Conservation (phyloP, 2,113 vertebrate species). For the Prionailurus viverrinus region DNA sequence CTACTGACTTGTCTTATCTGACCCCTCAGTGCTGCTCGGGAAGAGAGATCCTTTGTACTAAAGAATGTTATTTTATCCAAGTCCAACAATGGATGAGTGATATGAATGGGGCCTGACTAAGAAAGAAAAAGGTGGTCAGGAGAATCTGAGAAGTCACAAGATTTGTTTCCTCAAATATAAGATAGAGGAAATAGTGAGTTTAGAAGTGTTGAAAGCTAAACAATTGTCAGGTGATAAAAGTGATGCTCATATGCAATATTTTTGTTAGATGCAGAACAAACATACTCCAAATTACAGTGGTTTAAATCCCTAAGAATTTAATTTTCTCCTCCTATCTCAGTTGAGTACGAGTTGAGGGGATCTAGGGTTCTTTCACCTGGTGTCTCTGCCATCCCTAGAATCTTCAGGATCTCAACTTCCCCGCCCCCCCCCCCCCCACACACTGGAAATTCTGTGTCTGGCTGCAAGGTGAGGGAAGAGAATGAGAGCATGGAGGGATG, state of each 20-base stretch:
- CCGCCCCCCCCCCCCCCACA: background rate
- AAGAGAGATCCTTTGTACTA: background rate
- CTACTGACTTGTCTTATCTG: background rate
- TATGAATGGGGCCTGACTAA: background rate
- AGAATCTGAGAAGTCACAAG: background rate
- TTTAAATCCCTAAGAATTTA: background rate
- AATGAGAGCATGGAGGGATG: background rate
- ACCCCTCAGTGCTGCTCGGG: background rate
- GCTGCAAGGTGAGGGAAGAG: background rate
- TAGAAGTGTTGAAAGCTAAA: background rate
- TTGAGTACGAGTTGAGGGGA: background rate
- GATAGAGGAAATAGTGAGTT: background rate
- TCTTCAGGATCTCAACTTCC: background rate
- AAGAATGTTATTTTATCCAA: background rate
- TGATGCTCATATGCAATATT: background rate
- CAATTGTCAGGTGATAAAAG: background rate
- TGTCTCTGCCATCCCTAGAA: background rate
- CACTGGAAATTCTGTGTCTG: background rate
- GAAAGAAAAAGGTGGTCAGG: background rate
- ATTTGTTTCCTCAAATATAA: background rate
- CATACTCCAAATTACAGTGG: background rate
- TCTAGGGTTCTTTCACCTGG: background rate
- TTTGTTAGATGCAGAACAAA: background rate
- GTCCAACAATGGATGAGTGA: background rate
- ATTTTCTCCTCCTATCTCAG: background rate